These are phyloP conservation scores for Hyalella azteca DNA, from an alignment of 2,888 invertebrate genomes.

Conservation along the genomic window DNA sequence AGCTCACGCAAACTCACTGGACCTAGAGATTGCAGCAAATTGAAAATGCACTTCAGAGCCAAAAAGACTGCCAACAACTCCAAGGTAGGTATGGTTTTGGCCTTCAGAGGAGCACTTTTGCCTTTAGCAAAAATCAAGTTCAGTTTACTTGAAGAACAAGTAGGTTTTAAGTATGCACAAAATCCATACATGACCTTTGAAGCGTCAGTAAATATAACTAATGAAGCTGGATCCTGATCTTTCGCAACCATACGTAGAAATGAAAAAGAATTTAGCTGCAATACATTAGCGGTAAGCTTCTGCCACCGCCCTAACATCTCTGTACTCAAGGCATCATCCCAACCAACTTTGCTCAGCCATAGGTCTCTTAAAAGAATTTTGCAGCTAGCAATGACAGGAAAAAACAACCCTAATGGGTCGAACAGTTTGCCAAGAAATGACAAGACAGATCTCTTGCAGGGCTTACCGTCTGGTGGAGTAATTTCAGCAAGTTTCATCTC, in stretches of 20 bases:
- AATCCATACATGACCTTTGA: conserved; percentile 8
- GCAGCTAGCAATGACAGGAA: not conserved
- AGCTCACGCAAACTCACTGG: not conserved
- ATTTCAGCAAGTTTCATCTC: not conserved
- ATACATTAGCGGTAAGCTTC: not conserved
- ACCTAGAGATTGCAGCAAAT: not conserved
- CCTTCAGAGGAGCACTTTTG: not conserved
- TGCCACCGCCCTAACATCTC: not conserved
- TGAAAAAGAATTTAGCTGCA: not conserved
- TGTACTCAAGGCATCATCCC: not conserved
- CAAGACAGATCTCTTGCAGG: not conserved
- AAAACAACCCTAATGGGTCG: not conserved
- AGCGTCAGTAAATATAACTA: not conserved
- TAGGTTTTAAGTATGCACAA: not conserved
- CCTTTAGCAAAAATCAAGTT: not conserved
- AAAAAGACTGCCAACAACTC: not conserved
- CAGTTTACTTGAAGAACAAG: too few relatives aligned
- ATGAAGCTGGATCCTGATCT: not conserved
- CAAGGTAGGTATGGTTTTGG: not conserved
- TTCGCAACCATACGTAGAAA: not conserved
- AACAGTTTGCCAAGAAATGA: not conserved
- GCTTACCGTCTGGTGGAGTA: not conserved
- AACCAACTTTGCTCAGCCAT: not conserved
- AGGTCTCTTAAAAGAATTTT: not conserved
- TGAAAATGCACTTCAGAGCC: not conserved